Conservation (phyloP, 1,140 invertebrate genomes). For the Drosophila sucinea region DNA sequence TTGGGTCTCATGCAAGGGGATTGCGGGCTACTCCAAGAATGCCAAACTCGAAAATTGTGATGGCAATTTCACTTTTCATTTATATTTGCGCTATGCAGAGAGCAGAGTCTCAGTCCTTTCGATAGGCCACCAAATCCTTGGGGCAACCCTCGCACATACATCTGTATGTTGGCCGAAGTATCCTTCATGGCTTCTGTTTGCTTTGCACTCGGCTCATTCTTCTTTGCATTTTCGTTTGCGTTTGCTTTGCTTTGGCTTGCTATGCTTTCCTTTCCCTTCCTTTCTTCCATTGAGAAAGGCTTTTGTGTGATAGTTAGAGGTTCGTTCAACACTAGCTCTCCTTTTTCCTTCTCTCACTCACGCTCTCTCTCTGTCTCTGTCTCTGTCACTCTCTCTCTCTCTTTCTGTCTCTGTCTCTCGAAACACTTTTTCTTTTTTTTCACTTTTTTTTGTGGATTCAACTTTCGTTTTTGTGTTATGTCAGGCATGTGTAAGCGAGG, state of each 20-base stretch:
- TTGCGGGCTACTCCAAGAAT: slow-evolving; percentile 19
- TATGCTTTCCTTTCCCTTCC: slow-evolving; percentile 23
- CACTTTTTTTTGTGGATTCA: slow-evolving; percentile 44
- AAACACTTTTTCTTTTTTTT: slow-evolving; percentile 12
- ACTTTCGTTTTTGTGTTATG: slow-evolving; percentile 65
- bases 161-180: slow-evolving; percentile 40
- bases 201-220: slow-evolving; percentile 62
- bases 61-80: neutral
- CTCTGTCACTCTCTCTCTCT: neutral
- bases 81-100: neutral
- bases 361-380: neutral
- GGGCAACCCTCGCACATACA: slow-evolving; percentile 60
- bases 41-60: neutral
- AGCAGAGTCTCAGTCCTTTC: slow-evolving; percentile 14
- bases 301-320: slow-evolving; percentile 62
- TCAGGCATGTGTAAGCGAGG: slow-evolving; percentile 62
- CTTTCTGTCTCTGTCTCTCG: neutral
- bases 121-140: slow-evolving; percentile 29
- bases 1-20: slow-evolving; percentile 34
- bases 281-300: slow-evolving; percentile 63
- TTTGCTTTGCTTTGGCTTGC: slow-evolving; percentile 5
- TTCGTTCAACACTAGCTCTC: slow-evolving; percentile 26
- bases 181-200: slow-evolving; percentile 63
- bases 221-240: slow-evolving; percentile 19
- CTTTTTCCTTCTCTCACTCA: slow-evolving; percentile 28